A percentile compares a stretch with the other conserved stretches of the same genome.
phyloP scores from a whole-genome alignment of 2,888 invertebrate species.

The Tipula helvola region DNA sequence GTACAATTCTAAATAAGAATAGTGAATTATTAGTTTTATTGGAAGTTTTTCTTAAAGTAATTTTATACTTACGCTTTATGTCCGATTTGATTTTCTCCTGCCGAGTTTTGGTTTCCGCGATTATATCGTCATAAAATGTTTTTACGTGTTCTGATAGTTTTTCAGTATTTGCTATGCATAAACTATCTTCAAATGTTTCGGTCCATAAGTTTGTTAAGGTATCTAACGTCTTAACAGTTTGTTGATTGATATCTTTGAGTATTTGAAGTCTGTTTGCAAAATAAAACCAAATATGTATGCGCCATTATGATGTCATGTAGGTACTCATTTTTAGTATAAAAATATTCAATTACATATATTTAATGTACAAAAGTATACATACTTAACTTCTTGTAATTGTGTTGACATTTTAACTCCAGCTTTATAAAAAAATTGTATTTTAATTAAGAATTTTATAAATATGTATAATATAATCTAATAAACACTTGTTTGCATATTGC shows the following conservation, averaged over 20 bases:
- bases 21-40: not conserved
- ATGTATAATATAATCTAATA: not conserved
- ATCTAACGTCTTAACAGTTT: slow-evolving; percentile 23
- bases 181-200: slow-evolving; percentile 24
- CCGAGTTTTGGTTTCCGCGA: slow-evolving; percentile 45
- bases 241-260: slow-evolving; percentile 11
- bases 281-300: not conserved
- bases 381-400: not conserved
- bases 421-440: not conserved
- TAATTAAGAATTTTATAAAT: not conserved
- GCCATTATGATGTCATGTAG: not conserved
- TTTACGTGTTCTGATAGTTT: slow-evolving; percentile 34
- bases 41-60: not conserved
- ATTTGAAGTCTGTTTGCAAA: not conserved
- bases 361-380: not conserved
- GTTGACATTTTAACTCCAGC: not conserved
- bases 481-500: not conserved
- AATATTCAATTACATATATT: not conserved
- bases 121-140: slow-evolving; percentile 46
- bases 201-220: slow-evolving; percentile 25
- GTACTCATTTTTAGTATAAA: not conserved
- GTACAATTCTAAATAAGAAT: slow-evolving; percentile 19
- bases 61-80: slow-evolving; percentile 38
- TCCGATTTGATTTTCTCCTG: slow-evolving; percentile 41
- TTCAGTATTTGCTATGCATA: slow-evolving; percentile 23